Evolutionary conservation across 1,140 invertebrate species (phyloP), one percentile per base, ranked within the genome.

Genomic region (Drosophila dunni): DNA sequence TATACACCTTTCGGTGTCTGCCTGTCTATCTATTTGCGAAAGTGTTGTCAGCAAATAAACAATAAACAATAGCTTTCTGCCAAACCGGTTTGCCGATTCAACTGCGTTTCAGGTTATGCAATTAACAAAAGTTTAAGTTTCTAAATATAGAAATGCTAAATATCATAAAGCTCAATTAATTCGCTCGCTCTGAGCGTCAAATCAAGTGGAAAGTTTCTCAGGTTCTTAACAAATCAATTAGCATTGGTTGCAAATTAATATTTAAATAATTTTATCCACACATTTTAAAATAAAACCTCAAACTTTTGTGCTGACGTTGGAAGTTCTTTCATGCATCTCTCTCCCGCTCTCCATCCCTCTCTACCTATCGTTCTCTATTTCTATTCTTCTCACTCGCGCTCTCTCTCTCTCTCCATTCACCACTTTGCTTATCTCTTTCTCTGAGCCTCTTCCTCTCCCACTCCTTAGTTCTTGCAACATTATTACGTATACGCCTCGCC

Each of bases 61-160:
- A 53, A 50, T 17, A 63, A 44, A 69, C 66, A 69, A 69, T 62
- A 69, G 66, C 60, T 48, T 17, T 60, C 50, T 33, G 9, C 29
- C n/a, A 33, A 50, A 29, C 24, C 24, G 24, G 6, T 75, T 75
- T 56, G 6, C 2, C 8, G 48, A 68, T 29, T n/a, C 48, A 75
- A 75, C 60, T 75, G 72, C 72, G 72, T 75, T 64, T 75, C 50
- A 64, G 57, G 15, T 70, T 70, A 70, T 70, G 72, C 72, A 75
- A 70, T 68, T 67, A 70, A 64, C 56, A 29, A 29, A 29, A 29
- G 38, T 74, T 73, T 69, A 29, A 29, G 38, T 74, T 73, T 74
- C 44, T 69, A 75, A 70, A 75, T 75, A 63, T 38, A 62, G 24
- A 61, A 40, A 75, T 75, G 71, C 66, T 29, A 70, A 70, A 70